phyloP scores from a whole-genome alignment of 2,797 vertebrate species.

The Parauchenoglanis punctatus region DNA sequence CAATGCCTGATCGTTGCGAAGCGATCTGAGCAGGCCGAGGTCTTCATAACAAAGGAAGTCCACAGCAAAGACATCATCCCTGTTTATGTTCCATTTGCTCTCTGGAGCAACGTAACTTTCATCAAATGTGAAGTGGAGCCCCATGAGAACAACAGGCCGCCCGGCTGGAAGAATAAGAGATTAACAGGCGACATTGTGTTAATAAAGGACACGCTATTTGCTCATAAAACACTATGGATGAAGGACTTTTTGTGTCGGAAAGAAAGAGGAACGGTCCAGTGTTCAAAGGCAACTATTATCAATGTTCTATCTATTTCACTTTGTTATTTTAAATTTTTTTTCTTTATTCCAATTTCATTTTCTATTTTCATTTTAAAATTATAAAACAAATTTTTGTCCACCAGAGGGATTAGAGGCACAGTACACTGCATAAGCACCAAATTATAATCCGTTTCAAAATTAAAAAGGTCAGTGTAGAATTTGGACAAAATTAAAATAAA shows the following conservation, averaged over 20 bases:
- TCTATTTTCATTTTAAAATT: not conserved
- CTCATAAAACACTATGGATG: not conserved
- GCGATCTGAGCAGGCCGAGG: not conserved
- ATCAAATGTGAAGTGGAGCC: slow-evolving; percentile 9
- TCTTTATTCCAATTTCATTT: not conserved
- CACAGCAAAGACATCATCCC: not conserved
- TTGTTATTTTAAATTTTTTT: not conserved
- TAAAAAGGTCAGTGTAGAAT: not conserved
- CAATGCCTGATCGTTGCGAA: slow-evolving; percentile 14
- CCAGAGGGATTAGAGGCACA: not conserved
- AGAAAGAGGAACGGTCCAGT: not conserved
- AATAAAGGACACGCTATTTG: not conserved
- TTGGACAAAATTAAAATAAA: not conserved
- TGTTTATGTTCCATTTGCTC: not conserved
- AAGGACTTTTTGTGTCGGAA: not conserved
- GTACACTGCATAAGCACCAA: not conserved
- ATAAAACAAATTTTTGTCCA: not conserved
- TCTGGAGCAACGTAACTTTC: not conserved
- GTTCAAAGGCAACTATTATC: not conserved
- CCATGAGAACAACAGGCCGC: not conserved
- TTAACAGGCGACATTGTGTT: not conserved
- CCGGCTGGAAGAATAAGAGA: not conserved
- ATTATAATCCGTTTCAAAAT: not conserved
- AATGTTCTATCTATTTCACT: not conserved
- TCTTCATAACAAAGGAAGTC: slow-evolving; percentile 21